Evolutionary conservation across 2,113 vertebrate species (phyloP).

Genomic region (Rhinoderma darwinii): DNA sequence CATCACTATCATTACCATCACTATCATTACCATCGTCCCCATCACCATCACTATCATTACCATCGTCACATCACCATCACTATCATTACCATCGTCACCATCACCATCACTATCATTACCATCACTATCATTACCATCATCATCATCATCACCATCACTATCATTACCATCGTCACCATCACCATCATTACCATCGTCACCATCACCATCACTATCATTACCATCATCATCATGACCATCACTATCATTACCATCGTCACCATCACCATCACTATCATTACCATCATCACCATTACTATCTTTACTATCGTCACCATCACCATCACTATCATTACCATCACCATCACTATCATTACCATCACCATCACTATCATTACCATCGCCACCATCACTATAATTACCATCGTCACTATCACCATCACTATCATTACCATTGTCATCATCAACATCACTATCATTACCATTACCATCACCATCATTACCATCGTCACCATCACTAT

Average conservation of each 20-base stretch:
- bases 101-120: too few relatives aligned
- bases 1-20: too few relatives aligned
- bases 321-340: not conserved
- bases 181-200: too few relatives aligned
- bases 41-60: too few relatives aligned
- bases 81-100: too few relatives aligned
- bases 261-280: not conserved
- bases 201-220: too few relatives aligned
- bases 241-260: not conserved
- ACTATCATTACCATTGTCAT: too few relatives aligned
- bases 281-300: not conserved
- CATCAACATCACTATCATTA: too few relatives aligned
- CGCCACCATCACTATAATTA: too few relatives aligned
- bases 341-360: not conserved
- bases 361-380: not conserved
- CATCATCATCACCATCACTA: not conserved
- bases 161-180: not conserved
- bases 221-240: not conserved
- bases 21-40: too few relatives aligned
- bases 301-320: not conserved
- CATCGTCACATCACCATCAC: too few relatives aligned
- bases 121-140: not conserved
- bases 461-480: not conserved
- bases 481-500: not conserved
- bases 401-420: not conserved